phyloP scores from a whole-genome alignment of 2,113 vertebrate genomes.

The Callorhinus ursinus region DNA sequence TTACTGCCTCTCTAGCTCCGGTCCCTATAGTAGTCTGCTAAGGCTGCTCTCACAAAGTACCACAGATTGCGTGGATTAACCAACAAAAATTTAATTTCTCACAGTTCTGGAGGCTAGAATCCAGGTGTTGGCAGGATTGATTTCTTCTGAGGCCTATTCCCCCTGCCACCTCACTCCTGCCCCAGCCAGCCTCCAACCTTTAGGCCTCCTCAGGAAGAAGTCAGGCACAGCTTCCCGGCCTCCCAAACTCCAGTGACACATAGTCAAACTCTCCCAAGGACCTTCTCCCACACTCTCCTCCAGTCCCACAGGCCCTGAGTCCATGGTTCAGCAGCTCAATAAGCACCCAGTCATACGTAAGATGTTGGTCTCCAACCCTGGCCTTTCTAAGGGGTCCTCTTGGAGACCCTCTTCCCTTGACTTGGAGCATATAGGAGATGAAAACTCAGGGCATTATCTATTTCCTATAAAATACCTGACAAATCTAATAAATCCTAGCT shows the following conservation, averaged over 20 bases:
- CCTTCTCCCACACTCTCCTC: background rate
- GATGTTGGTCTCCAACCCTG: background rate
- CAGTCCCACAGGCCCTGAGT: background rate
- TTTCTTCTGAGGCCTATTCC: background rate
- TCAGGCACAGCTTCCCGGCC: background rate
- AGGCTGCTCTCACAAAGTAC: background rate
- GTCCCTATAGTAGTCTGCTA: background rate
- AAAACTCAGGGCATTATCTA: background rate
- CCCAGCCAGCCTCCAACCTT: background rate
- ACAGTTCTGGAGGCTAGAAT: background rate
- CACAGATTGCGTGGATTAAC: background rate
- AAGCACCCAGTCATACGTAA: background rate
- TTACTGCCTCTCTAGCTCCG: fast-evolving
- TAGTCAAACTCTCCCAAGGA: background rate
- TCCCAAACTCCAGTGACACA: background rate
- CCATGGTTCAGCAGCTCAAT: background rate
- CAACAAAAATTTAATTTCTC: background rate
- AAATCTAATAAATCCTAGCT: background rate
- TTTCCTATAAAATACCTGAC: background rate
- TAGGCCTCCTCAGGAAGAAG: background rate
- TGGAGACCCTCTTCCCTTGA: background rate
- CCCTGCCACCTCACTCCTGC: background rate
- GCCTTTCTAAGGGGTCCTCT: background rate
- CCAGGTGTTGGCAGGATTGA: background rate
- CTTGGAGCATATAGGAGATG: background rate